Conservation (phyloP, 1,140 invertebrate genomes). For the Achroia grisella region DNA sequence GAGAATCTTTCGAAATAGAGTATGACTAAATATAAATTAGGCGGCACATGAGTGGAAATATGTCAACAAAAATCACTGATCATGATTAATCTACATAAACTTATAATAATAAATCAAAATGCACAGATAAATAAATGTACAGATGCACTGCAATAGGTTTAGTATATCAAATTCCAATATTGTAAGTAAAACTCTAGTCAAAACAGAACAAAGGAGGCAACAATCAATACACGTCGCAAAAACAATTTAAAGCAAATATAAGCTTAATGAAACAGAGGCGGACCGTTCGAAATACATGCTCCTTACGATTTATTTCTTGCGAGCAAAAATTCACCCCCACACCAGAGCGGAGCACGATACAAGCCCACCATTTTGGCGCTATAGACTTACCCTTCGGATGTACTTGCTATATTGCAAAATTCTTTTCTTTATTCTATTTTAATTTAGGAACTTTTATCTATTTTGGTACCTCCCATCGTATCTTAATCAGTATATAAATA, state of each 20-base stretch:
- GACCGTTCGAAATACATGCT: conserved; percentile 7
- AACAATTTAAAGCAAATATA: conserved; percentile 33
- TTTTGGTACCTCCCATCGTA: neutral
- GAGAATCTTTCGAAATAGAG: no score
- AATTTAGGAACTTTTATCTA: neutral
- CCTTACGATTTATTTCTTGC: conserved; percentile 23
- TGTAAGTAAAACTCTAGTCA: no score
- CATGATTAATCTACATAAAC: no score
- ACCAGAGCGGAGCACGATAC: conserved; percentile 15
- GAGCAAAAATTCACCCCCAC: conserved; percentile 31
- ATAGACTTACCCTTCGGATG: neutral
- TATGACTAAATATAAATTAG: no score
- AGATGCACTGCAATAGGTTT: no score
- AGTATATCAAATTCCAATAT: no score
- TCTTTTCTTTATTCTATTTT: neutral
- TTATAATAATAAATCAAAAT: no score
- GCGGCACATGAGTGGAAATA: no score
- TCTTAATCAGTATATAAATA: neutral
- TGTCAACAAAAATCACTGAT: no score
- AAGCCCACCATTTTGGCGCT: conserved; percentile 3
- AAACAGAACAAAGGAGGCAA: no score
- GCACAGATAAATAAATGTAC: no score
- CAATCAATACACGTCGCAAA: conserved; percentile 42
- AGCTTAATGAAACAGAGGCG: conserved; percentile 38
- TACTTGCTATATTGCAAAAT: neutral